Evolutionary conservation across 1,140 invertebrate species (phyloP).

Genomic region (Meloidogyne exigua): DNA sequence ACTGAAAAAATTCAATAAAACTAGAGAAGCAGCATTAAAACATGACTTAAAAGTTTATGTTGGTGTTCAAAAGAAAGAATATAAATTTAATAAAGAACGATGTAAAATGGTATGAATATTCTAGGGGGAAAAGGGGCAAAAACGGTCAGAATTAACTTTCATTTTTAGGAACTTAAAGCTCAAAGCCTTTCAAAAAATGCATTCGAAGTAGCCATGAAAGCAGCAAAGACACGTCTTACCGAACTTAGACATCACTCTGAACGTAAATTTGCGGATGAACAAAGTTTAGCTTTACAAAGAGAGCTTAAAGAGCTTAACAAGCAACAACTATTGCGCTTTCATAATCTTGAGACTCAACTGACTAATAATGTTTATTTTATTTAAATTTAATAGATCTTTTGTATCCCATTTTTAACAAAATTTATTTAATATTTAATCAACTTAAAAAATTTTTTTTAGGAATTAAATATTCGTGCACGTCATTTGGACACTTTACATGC

Average conservation of each 20-base stretch:
- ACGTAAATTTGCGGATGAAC: slow-evolving; percentile 78
- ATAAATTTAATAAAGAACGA: slow-evolving; percentile 93
- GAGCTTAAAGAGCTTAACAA: slow-evolving; percentile 27
- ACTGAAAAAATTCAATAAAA: slow-evolving; percentile 91
- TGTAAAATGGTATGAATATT: slow-evolving; percentile 77
- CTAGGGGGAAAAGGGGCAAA: no score
- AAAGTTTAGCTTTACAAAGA: slow-evolving; percentile 67
- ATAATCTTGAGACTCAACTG: slow-evolving; percentile 28
- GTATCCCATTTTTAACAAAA: not conserved
- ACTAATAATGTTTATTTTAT: slow-evolving; percentile 27
- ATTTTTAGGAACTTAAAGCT: slow-evolving; percentile 51
- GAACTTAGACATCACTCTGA: slow-evolving; percentile 87
- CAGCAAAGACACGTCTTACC: slow-evolving; percentile 81
- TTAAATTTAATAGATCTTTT: not conserved
- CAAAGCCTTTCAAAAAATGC: slow-evolving; percentile 35
- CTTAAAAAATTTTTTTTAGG: no score
- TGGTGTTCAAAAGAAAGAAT: slow-evolving; percentile 89
- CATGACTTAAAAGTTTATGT: slow-evolving; percentile 84
- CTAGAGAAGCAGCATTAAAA: slow-evolving; percentile 83
- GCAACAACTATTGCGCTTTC: slow-evolving; percentile 23
- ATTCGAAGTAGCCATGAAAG: slow-evolving; percentile 44
- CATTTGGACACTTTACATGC: slow-evolving; percentile 91
- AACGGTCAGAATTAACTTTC: not conserved
- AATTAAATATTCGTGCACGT: slow-evolving; percentile 69
- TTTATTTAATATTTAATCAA: no score